These are phyloP conservation scores for Climacteris rufus DNA, from an alignment of 2,113 vertebrate genomes.

Conservation along the genomic window DNA sequence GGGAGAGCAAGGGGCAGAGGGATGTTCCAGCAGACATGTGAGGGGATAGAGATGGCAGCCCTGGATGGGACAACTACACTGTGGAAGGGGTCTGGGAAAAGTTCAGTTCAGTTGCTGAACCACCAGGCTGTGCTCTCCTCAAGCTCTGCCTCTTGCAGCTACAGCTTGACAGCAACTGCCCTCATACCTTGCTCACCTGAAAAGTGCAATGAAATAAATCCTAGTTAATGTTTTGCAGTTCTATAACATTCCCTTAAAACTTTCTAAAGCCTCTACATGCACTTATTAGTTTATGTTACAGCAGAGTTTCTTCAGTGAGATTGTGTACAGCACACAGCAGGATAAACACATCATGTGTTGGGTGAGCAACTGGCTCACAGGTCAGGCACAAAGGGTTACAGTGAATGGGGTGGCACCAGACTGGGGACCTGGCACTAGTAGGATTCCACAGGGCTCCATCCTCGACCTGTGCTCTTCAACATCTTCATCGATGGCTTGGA, in stretches of 20 bases:
- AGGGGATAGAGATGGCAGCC: background rate
- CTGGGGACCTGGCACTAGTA: background rate
- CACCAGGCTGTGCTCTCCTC: background rate
- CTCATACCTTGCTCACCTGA: background rate
- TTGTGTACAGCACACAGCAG: background rate
- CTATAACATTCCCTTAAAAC: background rate
- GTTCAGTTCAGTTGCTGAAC: background rate
- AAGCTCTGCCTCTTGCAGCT: background rate
- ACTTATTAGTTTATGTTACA: background rate
- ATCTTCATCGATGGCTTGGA: background rate
- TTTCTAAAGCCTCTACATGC: background rate
- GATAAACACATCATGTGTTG: background rate
- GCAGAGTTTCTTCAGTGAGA: background rate
- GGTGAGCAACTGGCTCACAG: background rate
- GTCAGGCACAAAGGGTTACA: background rate
- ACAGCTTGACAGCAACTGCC: background rate
- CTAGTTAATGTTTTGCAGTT: background rate
- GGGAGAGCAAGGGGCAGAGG: background rate
- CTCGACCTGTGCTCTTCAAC: background rate
- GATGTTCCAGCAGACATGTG: fast-evolving
- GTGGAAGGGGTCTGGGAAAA: background rate
- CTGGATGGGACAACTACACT: too few species aligned
- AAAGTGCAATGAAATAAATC: background rate
- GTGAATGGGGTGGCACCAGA: background rate
- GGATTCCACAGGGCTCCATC: background rate